phyloP scores from a whole-genome alignment of 2,797 vertebrate species.

The Syngnathus rostellatus region DNA sequence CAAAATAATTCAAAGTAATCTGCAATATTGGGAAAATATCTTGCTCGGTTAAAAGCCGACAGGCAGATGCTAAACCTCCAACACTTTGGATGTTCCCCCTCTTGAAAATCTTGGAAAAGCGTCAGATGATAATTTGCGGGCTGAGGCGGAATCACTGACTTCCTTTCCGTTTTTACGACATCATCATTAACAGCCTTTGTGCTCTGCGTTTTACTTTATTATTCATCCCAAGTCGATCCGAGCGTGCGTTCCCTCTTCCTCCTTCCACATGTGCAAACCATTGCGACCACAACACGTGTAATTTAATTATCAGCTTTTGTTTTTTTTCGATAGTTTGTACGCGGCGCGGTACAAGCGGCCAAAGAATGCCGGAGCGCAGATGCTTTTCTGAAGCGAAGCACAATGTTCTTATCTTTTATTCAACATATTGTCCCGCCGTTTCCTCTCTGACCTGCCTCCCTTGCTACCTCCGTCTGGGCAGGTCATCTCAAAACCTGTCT shows the following conservation, averaged over 20 bases:
- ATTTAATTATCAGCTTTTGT: slow-evolving; percentile 75
- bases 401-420: slow-evolving; percentile 55
- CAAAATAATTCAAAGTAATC: not conserved
- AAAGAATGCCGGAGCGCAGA: slow-evolving; percentile 48
- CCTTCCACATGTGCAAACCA: slow-evolving; percentile 69
- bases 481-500: slow-evolving; percentile 15
- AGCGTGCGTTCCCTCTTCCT: slow-evolving; percentile 22
- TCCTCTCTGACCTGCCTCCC: slow-evolving; percentile 38
- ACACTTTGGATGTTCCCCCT: slow-evolving; percentile 47
- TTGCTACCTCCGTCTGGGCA: slow-evolving; percentile 25
- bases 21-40: not conserved
- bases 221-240: slow-evolving; percentile 34
- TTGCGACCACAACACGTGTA: slow-evolving; percentile 67
- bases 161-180: slow-evolving; percentile 33
- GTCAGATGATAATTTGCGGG: slow-evolving; percentile 36
- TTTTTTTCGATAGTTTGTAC: slow-evolving; percentile 64
- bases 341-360: slow-evolving; percentile 43
- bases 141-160: slow-evolving; percentile 45
- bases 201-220: slow-evolving; percentile 32
- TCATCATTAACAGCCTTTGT: slow-evolving; percentile 46
- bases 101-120: slow-evolving; percentile 46
- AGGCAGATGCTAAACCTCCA: slow-evolving; percentile 52
- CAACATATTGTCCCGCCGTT: slow-evolving; percentile 48
- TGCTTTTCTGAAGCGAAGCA: slow-evolving; percentile 54
- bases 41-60: slow-evolving; percentile 55